Conservation (phyloP, 2,888 invertebrate species). For the Xestoiulus laeticollis region DNA sequence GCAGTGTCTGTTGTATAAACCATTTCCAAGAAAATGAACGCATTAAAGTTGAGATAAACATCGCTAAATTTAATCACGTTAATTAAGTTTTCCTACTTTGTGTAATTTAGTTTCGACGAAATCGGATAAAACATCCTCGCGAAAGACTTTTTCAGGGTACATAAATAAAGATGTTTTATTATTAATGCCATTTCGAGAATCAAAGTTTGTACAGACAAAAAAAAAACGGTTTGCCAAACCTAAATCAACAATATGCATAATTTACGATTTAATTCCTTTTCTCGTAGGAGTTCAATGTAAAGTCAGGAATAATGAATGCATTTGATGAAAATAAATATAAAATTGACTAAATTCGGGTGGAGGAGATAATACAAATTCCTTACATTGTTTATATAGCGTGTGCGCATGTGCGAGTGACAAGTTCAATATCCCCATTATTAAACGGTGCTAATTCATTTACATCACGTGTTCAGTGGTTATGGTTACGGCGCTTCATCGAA, state of each 20-base stretch:
- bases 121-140: background rate
- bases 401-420: no score
- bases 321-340: no score
- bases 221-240: background rate
- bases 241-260: background rate
- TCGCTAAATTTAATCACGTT: background rate
- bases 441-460: no score
- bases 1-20: background rate
- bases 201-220: background rate
- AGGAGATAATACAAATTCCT: no score
- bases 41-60: slow-evolving; percentile 17
- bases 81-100: background rate
- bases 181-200: background rate
- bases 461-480: no score
- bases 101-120: background rate
- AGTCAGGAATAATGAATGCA: background rate
- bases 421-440: no score
- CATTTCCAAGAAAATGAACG: background rate
- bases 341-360: no score
- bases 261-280: slow-evolving; percentile 26
- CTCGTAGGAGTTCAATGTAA: background rate
- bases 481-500: no score
- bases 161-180: background rate
- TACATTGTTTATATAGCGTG: no score
- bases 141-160: background rate